phyloP scores from a whole-genome alignment of 1,140 invertebrate genomes.

The Lamellibrachia luymesi region DNA sequence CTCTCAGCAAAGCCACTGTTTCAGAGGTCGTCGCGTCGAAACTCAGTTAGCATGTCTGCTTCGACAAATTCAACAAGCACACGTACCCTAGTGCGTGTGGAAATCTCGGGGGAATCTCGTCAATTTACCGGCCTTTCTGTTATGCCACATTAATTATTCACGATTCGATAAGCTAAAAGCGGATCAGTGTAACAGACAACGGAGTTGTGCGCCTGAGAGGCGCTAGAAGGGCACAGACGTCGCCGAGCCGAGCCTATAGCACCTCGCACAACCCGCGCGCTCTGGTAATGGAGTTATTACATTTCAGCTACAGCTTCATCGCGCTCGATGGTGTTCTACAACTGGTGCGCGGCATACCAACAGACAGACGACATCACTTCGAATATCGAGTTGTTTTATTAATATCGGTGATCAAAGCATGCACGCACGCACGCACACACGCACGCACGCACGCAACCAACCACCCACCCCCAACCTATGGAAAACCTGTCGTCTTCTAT shows the following conservation, averaged over 20 bases:
- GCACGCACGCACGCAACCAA: neutral
- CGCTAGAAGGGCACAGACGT: neutral
- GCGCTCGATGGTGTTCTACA: no score
- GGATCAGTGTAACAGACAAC: neutral
- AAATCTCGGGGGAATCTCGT: neutral
- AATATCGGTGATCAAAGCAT: neutral
- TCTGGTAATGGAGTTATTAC: neutral
- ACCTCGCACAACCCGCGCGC: neutral
- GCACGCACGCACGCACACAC: neutral
- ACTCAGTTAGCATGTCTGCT: neutral
- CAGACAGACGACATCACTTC: neutral
- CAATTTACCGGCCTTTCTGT: neutral
- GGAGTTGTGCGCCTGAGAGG: neutral
- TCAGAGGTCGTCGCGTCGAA: no score
- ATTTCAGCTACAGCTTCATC: no score
- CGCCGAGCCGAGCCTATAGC: neutral
- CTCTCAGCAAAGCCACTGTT: no score
- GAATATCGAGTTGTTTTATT: neutral
- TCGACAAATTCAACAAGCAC: no score
- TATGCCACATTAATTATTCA: neutral
- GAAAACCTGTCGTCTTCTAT: no score
- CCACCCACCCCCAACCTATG: no score
- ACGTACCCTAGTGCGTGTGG: neutral
- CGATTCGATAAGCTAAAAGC: slow-evolving; percentile 4
- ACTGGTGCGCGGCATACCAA: neutral